Evolutionary conservation across 2,113 vertebrate genomes (phyloP).

Genomic region (Anguilla japonica): DNA sequence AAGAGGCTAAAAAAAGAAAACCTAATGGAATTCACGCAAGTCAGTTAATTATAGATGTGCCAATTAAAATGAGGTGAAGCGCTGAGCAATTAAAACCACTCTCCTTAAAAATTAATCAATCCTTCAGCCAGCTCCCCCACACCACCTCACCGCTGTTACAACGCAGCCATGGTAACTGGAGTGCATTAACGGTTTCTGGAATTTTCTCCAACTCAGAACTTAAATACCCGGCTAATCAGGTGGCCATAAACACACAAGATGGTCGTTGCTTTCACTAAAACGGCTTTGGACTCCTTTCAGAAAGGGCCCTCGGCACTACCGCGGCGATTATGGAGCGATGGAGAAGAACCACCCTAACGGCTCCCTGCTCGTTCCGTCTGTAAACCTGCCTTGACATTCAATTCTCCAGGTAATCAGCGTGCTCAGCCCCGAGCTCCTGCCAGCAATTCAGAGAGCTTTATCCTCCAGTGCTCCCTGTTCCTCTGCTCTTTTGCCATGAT

Average conservation of each 20-base stretch:
- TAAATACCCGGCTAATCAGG: not conserved
- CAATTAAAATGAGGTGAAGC: conserved; percentile 48
- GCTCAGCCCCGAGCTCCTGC: conserved; percentile 45
- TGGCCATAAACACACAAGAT: not conserved
- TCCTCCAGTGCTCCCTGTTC: not conserved
- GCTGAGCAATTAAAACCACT: conserved; percentile 50
- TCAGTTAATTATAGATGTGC: conserved; percentile 56
- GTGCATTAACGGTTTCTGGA: not conserved
- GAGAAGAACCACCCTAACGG: not conserved
- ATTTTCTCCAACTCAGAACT: not conserved
- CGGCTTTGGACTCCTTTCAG: not conserved
- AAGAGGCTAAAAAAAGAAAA: conserved; percentile 13
- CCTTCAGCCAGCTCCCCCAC: conserved; percentile 20
- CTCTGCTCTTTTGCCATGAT: not conserved
- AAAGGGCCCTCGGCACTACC: not conserved
- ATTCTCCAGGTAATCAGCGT: conserved; percentile 54
- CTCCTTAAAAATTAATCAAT: conserved; percentile 54
- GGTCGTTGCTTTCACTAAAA: not conserved
- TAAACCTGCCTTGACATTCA: conserved; percentile 58
- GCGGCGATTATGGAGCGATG: not conserved
- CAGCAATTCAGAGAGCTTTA: conserved; percentile 30
- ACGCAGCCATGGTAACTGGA: conserved; percentile 9
- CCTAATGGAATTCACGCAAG: conserved; percentile 46
- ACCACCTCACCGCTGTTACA: conserved; percentile 24
- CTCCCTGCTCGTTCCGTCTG: not conserved